Conservation (phyloP, 2,113 vertebrate species). For the Corythornis madagascariensis region DNA sequence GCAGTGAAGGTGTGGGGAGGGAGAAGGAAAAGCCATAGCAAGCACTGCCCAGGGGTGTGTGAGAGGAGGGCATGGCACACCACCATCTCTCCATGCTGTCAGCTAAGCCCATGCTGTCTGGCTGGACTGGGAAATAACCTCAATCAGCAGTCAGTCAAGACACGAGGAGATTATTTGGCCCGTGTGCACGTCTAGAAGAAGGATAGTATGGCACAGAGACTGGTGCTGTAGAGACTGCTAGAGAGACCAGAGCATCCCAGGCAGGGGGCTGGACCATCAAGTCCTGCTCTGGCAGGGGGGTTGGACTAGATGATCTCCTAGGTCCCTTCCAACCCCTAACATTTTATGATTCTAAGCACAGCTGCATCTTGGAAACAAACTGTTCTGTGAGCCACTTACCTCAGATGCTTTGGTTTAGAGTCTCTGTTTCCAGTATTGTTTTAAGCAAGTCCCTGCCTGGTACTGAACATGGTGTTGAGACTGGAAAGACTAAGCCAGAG, state of each 20-base stretch:
- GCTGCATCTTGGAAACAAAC: fast-evolving
- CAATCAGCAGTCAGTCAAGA: neutral
- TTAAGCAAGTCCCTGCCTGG: neutral
- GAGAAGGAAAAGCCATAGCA: neutral
- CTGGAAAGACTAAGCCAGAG: neutral
- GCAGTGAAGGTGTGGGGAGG: conserved; percentile 4
- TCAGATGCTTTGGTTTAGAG: neutral
- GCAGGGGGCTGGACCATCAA: fast-evolving
- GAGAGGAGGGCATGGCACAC: neutral
- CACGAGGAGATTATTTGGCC: conserved; percentile 42
- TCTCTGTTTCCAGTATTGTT: neutral
- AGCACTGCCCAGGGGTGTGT: neutral
- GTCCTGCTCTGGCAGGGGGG: neutral
- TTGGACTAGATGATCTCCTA: too few species aligned
- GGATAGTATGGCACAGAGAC: conserved; percentile 62
- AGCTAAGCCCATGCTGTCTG: conserved; percentile 21
- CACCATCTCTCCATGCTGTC: neutral
- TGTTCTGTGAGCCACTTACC: neutral
- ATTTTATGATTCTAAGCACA: neutral
- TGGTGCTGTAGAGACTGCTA: neutral
- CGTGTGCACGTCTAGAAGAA: conserved; percentile 34
- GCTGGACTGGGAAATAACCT: neutral
- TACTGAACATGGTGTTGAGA: neutral
- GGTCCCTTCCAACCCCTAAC: too few species aligned
- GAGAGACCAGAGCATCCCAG: neutral